These are phyloP conservation scores for Crambe crambe DNA, from an alignment of 37 sponge, comb jelly and placozoan genomes.

Conservation along the genomic window DNA sequence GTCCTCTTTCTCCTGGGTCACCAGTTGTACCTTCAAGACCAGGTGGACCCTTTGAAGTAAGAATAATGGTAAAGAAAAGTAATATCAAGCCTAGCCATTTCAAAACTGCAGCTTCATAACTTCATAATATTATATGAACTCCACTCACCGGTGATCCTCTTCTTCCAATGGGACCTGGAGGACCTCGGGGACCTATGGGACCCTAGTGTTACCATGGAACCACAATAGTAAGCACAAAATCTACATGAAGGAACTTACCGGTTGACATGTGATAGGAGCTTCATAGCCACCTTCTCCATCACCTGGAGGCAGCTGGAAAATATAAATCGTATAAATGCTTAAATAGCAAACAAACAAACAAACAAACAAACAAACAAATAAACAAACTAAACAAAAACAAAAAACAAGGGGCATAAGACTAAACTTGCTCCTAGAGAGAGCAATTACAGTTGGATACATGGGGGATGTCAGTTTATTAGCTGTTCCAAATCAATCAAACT, in stretches of 20 bases:
- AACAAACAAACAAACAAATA: too few relatives aligned
- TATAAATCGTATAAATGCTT: neutral
- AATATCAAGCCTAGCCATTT: neutral
- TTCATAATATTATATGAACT: too few relatives aligned
- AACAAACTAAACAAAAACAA: neutral
- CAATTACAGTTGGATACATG: neutral
- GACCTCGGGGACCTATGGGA: slow-evolving; percentile 51
- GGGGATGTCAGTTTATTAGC: neutral
- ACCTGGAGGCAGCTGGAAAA: neutral
- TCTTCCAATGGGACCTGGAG: slow-evolving; percentile 61
- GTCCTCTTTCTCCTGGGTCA: slow-evolving; percentile 58
- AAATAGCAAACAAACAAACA: slow-evolving; percentile 1
- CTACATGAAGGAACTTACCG: slow-evolving; percentile 18
- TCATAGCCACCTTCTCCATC: slow-evolving; percentile 20
- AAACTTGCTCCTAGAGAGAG: neutral
- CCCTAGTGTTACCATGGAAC: slow-evolving; percentile 22
- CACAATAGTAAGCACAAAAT: neutral
- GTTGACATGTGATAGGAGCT: slow-evolving; percentile 33
- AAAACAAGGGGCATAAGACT: neutral
- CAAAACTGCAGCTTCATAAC: neutral
- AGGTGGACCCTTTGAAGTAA: slow-evolving; percentile 49
- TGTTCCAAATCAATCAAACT: neutral
- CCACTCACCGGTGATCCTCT: slow-evolving; percentile 60
- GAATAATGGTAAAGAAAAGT: neutral
- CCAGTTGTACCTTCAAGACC: slow-evolving; percentile 67